Evolutionary conservation across 2,888 invertebrate species (phyloP), one percentile per base, ranked within the genome.

Genomic region (Scrobipalpa costella): DNA sequence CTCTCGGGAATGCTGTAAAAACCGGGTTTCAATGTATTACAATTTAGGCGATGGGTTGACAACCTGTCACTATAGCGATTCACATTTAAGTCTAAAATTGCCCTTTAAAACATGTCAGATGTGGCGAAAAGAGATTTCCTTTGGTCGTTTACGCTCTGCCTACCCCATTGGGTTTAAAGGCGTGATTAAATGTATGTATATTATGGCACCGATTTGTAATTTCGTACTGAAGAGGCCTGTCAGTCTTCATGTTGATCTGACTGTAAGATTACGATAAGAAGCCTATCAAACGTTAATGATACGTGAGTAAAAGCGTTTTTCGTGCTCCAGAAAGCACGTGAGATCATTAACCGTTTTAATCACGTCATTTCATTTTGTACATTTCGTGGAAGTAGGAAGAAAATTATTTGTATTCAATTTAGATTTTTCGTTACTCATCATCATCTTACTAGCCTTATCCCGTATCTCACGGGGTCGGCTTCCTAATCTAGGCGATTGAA

Each of bases 311-410:
- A 15, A 8, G 17, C 49, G 49, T 49, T 55, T 33, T 55, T 11
- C 21, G 50, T 50, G 50, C 50, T 50, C 21, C 21, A 21, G 11
- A 50, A 8, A 21, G 50, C 50, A 50, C 50, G 50, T 50, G 19
- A 17, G 2, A 17, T 8, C 17, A 7, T 50, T 19, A 21, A 21
- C 19, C 21, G 17, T n/a, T 44, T 44, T 44, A 3, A 44, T 15
- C 15, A 13, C 13, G 13, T 44, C 44, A 44, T n/a, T 7, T 44
- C n/a, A 44, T 5, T 15, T n/a, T n/a, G n/a, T n/a, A 27, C 27
- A 27, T 44, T 44, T 44, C n/a, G n/a, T 15, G 44, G 36, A 34
- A 36, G 36, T n/a, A 15, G 44, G 44, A n/a, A n/a, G 44, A 0
- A 44, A 13, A 44, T 15, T 5, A 44, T 2, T 44, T 44, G n/a